Evolutionary conservation across 1,140 invertebrate species (phyloP).

Genomic region (Atta cephalotes): DNA sequence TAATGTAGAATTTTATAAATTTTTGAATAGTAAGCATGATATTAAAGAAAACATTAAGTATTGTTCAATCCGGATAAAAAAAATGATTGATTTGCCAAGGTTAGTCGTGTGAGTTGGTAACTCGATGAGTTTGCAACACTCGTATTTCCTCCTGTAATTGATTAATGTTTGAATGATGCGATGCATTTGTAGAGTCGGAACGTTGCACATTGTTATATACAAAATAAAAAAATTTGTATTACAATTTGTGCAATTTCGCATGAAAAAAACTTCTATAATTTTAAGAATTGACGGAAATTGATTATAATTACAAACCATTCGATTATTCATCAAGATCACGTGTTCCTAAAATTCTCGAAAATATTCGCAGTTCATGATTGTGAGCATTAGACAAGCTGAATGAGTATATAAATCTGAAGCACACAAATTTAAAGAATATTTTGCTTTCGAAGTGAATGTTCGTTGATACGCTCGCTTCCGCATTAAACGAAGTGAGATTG

Average conservation of each 20-base stretch:
- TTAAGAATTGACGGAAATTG: constrained; percentile 13
- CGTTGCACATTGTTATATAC: neutral
- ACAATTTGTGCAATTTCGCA: neutral
- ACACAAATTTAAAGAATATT: constrained; percentile 8
- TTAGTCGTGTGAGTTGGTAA: constrained; percentile 74
- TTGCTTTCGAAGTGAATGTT: constrained; percentile 5
- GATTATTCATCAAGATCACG: neutral
- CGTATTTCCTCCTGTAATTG: constrained; percentile 78
- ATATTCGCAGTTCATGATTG: neutral
- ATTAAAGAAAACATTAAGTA: neutral
- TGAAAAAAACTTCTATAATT: neutral
- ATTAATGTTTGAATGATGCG: constrained; percentile 73
- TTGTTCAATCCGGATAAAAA: constrained; percentile 58
- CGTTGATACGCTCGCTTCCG: neutral
- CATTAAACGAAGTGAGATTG: neutral
- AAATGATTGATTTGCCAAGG: constrained; percentile 77
- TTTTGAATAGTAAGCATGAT: neutral
- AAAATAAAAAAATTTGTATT: neutral
- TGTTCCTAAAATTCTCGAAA: neutral
- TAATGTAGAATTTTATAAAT: neutral
- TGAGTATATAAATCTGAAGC: neutral
- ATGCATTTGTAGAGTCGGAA: constrained; percentile 40
- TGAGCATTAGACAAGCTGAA: neutral
- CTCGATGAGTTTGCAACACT: constrained; percentile 78
- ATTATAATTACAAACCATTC: neutral